These are phyloP conservation scores for Heliconius congener DNA, from an alignment of 1,140 invertebrate genomes.

Conservation along the genomic window DNA sequence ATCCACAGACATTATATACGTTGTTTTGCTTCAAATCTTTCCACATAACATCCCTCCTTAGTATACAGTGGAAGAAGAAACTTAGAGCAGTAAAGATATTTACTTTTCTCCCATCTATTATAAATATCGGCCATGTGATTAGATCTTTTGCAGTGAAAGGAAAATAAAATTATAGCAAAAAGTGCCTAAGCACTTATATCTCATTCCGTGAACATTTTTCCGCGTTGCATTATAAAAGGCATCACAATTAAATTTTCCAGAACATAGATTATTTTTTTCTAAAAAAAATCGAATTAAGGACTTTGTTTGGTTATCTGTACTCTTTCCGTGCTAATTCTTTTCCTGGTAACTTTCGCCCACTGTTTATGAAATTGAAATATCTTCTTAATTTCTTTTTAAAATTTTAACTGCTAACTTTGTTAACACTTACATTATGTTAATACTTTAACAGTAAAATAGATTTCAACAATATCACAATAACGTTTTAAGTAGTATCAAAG, in stretches of 20 bases:
- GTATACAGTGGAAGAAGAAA: slow-evolving; percentile 46
- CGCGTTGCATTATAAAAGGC: slow-evolving; percentile 45
- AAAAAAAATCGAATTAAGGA: slow-evolving; percentile 20
- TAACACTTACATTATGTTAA: background rate
- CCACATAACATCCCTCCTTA: slow-evolving; percentile 51
- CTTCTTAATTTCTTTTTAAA: slow-evolving; percentile 20
- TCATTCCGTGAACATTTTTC: slow-evolving; percentile 37
- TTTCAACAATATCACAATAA: background rate
- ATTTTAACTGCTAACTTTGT: background rate
- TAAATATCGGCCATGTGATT: slow-evolving; percentile 44
- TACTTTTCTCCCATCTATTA: slow-evolving; percentile 37
- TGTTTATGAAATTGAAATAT: slow-evolving; percentile 24
- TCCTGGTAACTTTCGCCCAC: background rate
- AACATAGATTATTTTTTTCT: slow-evolving; percentile 26
- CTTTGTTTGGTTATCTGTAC: background rate
- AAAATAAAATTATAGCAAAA: slow-evolving; percentile 38
- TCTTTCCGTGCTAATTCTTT: background rate
- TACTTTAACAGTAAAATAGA: background rate
- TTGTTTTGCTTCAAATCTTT: slow-evolving; percentile 62
- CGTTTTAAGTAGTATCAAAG: no score
- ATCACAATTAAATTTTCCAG: slow-evolving; percentile 55
- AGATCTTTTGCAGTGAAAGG: slow-evolving; percentile 42
- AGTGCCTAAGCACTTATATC: slow-evolving; percentile 35
- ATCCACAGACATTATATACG: slow-evolving; percentile 60
- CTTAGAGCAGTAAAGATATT: slow-evolving; percentile 40